Conservation (phyloP, 2,113 vertebrate genomes). For the Paraplagusia blochii region DNA sequence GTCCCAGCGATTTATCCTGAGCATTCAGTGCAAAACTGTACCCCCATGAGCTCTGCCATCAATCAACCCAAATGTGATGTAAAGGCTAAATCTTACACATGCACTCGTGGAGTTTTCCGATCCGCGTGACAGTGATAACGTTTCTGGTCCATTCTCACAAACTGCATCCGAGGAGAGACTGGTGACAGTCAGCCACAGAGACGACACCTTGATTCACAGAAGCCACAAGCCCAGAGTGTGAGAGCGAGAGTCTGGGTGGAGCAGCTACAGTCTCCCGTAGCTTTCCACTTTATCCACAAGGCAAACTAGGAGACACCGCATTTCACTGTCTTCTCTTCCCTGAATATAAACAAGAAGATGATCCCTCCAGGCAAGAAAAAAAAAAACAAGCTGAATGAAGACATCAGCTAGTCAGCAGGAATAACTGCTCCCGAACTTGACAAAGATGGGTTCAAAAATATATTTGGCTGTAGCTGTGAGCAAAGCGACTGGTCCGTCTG, state of each 20-base stretch:
- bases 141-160: conserved; percentile 1
- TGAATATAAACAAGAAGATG: conserved; percentile 7
- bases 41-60: too few species aligned
- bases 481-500: conserved; percentile 32
- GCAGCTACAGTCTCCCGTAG: conserved; percentile 20
- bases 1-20: conserved; percentile 6
- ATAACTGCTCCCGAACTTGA: not conserved
- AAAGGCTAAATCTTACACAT: too few species aligned
- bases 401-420: conserved; percentile 2
- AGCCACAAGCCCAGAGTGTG: conserved; percentile 15
- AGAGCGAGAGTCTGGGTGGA: conserved; percentile 39
- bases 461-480: conserved; percentile 23
- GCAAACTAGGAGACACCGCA: conserved; percentile 43
- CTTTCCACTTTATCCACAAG: conserved; percentile 55
- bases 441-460: conserved; percentile 2
- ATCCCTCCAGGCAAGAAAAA: conserved; percentile 13
- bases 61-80: too few species aligned
- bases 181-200: conserved; percentile 19
- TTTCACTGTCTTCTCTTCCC: conserved; percentile 5
- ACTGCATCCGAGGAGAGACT: conserved; percentile 18
- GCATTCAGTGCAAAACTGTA: not conserved
- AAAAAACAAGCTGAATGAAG: conserved; percentile 8
- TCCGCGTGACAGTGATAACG: too few species aligned
- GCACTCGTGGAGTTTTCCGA: too few species aligned
- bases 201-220: conserved; percentile 25